Conservation (phyloP, 2,888 invertebrate genomes). For the Mesopsocus fuscifrons region DNA sequence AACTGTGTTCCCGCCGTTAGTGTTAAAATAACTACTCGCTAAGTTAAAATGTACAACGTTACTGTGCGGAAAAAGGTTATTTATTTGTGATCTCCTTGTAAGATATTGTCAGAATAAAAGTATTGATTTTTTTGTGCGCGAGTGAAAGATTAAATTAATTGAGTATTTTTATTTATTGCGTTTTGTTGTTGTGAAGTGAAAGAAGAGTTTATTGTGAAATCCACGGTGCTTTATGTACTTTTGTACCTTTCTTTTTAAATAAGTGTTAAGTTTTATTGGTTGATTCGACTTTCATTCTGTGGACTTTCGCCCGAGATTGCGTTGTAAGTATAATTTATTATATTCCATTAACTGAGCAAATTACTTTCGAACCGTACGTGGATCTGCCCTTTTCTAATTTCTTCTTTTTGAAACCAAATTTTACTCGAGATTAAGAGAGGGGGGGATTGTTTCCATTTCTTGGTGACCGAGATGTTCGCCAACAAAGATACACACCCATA, state of each 20-base stretch:
- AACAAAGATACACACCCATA: too few species aligned
- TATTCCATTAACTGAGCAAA: not conserved
- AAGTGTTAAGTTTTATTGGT: too few species aligned
- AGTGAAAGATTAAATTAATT: too few species aligned
- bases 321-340: constrained; percentile 24
- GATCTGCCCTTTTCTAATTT: not conserved
- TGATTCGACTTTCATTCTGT: constrained; percentile 30
- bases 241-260: too few species aligned
- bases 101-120: too few species aligned
- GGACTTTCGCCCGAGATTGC: constrained; percentile 29
- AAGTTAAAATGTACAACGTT: constrained; percentile 7
- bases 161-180: not conserved
- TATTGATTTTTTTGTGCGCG: too few species aligned
- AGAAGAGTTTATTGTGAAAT: not conserved
- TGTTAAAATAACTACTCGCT: too few species aligned
- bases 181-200: not conserved
- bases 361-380: not conserved
- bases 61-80: not conserved
- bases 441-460: constrained; percentile 4
- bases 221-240: too few species aligned
- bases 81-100: not conserved
- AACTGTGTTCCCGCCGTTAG: constrained; percentile 1
- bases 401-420: not conserved
- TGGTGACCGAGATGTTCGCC: too few species aligned
- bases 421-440: not conserved